Evolutionary conservation across 2,797 vertebrate species (phyloP), one percentile per base, ranked within the genome.

Genomic region (Pelodytes ibericus): DNA sequence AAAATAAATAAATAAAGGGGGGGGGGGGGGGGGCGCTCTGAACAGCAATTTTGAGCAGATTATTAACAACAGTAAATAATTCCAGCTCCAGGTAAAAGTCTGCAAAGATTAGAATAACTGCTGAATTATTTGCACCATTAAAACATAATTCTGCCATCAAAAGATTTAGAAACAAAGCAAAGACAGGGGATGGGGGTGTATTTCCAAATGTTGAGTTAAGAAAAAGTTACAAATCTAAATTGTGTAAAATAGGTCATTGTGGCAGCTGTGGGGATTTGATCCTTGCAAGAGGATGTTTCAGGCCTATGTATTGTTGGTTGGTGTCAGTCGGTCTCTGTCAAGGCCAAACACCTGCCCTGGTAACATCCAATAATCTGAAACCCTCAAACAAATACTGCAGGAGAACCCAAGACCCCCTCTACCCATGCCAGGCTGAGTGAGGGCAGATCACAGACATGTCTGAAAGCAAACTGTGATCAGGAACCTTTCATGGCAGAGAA

Each of bases 1-100:
- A 18, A 67, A 67, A 41, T 29, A 20, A 62, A 77, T 11, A 11
- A 53, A 41, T 60, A 77, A 41, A 64, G 41, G n/a, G 24, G 5
- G 59, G 36, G 15, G 25, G 27, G 7, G 22, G 65, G 36, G n/a
- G 26, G 2, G 73, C 0, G 68, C 75, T 83, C 61, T 0, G 1
- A 85, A 82, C 80, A 80, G 41, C 80, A 83, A 81, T 83, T 84
- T 84, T 8, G 77, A 85, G 76, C 69, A 80, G 81, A 86, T 87
- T 86, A 85, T 80, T 86, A 82, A 86, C 77, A 0, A 3, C 68
- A 84, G 84, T 86, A 86, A 86, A 86, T 89, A 83, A 87, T 89
- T 87, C 85, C 82, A 83, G 81, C 81, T 81, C 11, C 47, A 82
- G 77, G 82, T n/a, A n/a, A 58, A 53, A 66, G 51, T 25, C 31